A percentile compares a stretch with the other conserved stretches of the same genome.
Evolutionary conservation across 2,113 vertebrate genomes (phyloP).

Genomic region (Sinosuthora webbiana): DNA sequence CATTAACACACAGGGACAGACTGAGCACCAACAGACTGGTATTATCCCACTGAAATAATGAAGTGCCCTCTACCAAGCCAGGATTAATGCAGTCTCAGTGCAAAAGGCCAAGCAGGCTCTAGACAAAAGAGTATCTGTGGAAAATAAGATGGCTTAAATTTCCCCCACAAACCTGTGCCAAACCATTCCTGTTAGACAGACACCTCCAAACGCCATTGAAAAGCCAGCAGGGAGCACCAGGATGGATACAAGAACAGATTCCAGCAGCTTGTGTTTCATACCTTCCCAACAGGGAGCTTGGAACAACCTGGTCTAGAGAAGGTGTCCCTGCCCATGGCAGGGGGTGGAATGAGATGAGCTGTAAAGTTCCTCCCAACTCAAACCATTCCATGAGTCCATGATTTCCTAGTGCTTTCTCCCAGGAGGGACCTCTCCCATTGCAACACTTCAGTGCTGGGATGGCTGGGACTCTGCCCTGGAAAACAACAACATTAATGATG

Average conservation of each 20-base stretch:
- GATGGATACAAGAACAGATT: fast-evolving
- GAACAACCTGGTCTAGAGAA: background rate
- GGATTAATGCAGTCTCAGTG: background rate
- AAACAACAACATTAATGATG: fast-evolving
- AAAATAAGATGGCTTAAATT: background rate
- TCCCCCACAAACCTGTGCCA: background rate
- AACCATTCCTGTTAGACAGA: background rate
- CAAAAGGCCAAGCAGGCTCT: background rate
- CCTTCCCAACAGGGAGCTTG: background rate
- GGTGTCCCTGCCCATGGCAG: background rate
- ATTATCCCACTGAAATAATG: background rate
- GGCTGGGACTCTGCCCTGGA: background rate
- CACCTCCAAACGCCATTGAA: background rate
- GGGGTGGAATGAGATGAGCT: background rate
- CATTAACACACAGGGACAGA: background rate
- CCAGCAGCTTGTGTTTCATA: background rate
- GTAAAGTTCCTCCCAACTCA: background rate
- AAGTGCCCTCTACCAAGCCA: background rate
- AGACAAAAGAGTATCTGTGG: background rate
- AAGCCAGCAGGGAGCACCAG: background rate
- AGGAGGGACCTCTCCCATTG: background rate
- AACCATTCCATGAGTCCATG: background rate
- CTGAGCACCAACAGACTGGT: background rate
- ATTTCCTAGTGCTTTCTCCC: background rate
- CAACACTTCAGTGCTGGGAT: fast-evolving